phyloP scores from a whole-genome alignment of 2,797 vertebrate species.

The Jordanella pulchra region DNA sequence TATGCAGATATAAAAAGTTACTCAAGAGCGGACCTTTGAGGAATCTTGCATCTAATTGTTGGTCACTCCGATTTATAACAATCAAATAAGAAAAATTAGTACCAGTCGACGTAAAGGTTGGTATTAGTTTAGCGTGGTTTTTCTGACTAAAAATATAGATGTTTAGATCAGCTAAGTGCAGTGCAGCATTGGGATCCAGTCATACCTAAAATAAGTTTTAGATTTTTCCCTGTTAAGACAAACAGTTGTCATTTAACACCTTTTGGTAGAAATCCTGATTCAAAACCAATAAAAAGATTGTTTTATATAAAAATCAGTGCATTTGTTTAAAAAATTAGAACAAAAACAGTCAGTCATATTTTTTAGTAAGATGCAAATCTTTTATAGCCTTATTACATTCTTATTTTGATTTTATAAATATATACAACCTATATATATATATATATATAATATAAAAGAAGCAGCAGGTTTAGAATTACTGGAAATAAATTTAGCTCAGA shows the following conservation, averaged over 20 bases:
- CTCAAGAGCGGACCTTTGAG: background rate
- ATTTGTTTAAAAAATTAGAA: background rate
- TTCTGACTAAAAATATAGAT: no score
- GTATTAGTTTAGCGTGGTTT: background rate
- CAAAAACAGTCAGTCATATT: no score
- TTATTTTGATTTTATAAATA: no score
- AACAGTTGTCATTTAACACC: no score
- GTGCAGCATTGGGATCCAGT: no score
- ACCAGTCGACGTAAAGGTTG: background rate
- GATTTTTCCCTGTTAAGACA: no score
- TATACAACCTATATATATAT: no score
- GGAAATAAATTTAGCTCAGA: no score
- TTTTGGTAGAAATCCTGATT: background rate
- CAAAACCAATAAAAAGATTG: background rate
- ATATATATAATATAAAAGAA: no score
- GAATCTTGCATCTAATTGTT: background rate
- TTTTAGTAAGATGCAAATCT: background rate
- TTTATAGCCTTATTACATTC: background rate
- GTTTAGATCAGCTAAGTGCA: no score
- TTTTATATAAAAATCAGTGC: background rate
- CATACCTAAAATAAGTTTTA: no score
- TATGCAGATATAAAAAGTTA: background rate
- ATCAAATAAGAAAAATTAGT: background rate
- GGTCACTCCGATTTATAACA: background rate
- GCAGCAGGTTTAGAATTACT: no score